These are phyloP conservation scores for Tipula confusa DNA, from an alignment of 2,888 invertebrate species.

Conservation along the genomic window DNA sequence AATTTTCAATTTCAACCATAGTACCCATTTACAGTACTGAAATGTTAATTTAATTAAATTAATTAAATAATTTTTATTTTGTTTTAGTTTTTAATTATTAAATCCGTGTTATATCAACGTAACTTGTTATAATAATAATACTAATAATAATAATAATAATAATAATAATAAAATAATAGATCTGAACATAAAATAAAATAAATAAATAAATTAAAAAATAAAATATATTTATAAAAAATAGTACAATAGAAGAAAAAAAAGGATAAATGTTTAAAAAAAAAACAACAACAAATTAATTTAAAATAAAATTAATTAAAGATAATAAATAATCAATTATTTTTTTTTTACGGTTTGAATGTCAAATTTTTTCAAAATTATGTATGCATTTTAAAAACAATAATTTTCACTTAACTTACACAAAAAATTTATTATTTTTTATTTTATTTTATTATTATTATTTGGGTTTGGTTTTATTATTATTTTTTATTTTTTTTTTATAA, in stretches of 20 bases:
- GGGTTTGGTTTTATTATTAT: constrained; percentile 27
- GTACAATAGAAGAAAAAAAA: constrained; percentile 21
- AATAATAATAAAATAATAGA: constrained; percentile 8
- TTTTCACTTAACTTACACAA: constrained; percentile 25
- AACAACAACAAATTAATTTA: neutral
- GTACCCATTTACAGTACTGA: constrained; percentile 32
- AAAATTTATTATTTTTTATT: neutral
- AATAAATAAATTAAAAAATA: neutral
- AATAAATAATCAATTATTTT: constrained; percentile 3
- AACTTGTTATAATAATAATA: neutral
- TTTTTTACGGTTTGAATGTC: neutral
- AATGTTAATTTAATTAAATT: constrained; percentile 28
- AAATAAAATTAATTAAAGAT: neutral
- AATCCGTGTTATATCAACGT: neutral
- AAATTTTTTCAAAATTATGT: neutral
- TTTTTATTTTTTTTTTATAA: neutral
- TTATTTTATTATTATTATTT: neutral
- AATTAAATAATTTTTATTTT: neutral
- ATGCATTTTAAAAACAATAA: neutral
- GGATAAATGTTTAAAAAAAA: constrained; percentile 29
- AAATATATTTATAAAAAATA: constrained; percentile 21
- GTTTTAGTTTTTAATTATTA: neutral
- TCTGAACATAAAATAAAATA: constrained; percentile 20
- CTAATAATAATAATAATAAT: no score
- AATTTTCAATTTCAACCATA: neutral